Evolutionary conservation across 23 tunicate species (phyloP), one percentile per base, ranked within the genome.

Genomic region (Clavelina lepadiformis): DNA sequence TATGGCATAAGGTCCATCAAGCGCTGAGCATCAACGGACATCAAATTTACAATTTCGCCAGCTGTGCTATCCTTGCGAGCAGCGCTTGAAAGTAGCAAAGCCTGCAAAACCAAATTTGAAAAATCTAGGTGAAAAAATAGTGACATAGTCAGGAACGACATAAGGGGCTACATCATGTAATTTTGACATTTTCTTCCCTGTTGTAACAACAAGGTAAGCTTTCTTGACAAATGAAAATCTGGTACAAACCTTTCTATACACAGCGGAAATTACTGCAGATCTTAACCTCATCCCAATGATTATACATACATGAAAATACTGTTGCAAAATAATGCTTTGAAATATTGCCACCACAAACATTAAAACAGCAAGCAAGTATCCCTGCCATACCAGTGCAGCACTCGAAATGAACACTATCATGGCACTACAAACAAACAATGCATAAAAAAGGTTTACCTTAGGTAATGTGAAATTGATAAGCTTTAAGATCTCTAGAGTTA

Each of bases 1-100:
- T 73, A 81, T 21, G 80, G 69, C 51, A 81, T 59, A 23, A 83
- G 63, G 31, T 83, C 82, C 77, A 69, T 63, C 54, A 85, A 61
- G 2, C 85, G 78, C 51, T 85, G 94, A 27, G 88, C 72, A 62
- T 85, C 94, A 27, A 85, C 94, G 2, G 94, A 85, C 94, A 85
- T 85, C 31, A 76, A 61, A 67, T 85, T 85, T 21, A 82, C 85
- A 44, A 85, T 63, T 71, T 85, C 94, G 7, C 94, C 94, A 28
- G 67, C 85, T 13, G 84, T 85, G 31, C 76, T 67, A 19, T 80
- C 70, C 28, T 74, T 81, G 1, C 80, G 36, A 6, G 89, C 74
- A 8, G 68, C 54, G 37, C 65, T 81, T n/a, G 89, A 81, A 0
- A 81, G 63, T 58, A 50, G 25, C 29, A 81, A 63, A 38, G 89